Evolutionary conservation across 2,888 invertebrate genomes (phyloP), one percentile per base, ranked within the genome.

Genomic region (Lycophotia porphyrea): DNA sequence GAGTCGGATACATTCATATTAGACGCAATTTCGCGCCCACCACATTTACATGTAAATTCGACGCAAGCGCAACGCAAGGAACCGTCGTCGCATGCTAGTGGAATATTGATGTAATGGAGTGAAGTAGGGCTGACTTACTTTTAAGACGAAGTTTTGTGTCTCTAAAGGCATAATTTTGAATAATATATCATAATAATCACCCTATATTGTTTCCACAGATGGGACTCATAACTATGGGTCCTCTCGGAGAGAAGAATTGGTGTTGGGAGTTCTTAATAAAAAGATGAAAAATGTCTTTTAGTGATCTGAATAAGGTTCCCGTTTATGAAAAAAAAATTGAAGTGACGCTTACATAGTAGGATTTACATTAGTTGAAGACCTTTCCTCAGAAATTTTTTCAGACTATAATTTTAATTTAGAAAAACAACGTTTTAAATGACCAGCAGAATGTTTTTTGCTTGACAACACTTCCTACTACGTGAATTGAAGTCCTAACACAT

Each of bases 41-140:
- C 76, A 81, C 84, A 91, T 90, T 89, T 85, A 84, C 88, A 91
- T 91, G 86, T 87, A 89, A 90, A 91, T 89, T 88, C 82, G 86
- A 80, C 70, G 76, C 79, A 47, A 65, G 63, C 73, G 76, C 69
- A 74, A 68, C 60, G 72, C 76, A 60, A 70, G 66, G 71, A 76
- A 76, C 76, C 71, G 73, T 80, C 72, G 78, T 61, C 71, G 77
- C 49, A 78, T 82, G 82, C 75, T 77, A 65, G 78, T 72, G 67
- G 84, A 86, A 84, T 86, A 76, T 76, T 74, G 74, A 84, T 84
- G 84, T 78, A 69, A 84, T 84, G 77, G 74, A 58, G n/a, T 63
- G n/a, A n/a, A 34, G 34, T 55, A 83, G 82, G 82, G 85, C 39
- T 85, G 85, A 64, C n/a, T 13, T 11, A 47, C 4, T 49, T 58